Evolutionary conservation across 37 sponge, comb jelly and placozoan species (phyloP), one percentile per base, ranked within the genome.

Genomic region (Cliona cf. orientalis): DNA sequence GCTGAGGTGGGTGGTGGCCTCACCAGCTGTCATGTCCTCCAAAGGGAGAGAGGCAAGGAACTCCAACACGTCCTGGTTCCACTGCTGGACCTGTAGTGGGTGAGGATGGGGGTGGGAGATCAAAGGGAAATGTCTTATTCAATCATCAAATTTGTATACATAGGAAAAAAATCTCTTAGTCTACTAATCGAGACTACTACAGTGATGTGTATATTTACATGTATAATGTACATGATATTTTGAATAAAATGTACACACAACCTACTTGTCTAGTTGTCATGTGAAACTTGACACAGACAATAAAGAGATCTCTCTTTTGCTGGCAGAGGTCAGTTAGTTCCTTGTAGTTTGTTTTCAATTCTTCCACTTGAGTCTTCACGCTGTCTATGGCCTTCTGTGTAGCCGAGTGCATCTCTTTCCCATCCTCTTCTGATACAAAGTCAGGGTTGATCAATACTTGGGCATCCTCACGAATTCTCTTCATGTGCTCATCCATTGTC

Each of bases 291-390:
- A 92, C 84, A 70, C 75, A 79, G 42, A 80, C 77, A 7, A 84
- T 92, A 55, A 65, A 87, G 39, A 87, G 77, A 44, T 92, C 88
- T 38, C 92, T 87, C 81, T 92, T 92, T 46, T 92, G 92, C 69
- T 86, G 91, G 44, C 91, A 91, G 22, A 58, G 70, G 43, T 42
- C 76, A 79, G 74, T 86, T n/a, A 91, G 62, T 23, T 39, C 43
- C 76, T 81, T 49, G 58, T 91, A 82, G 33, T 33, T 78, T n/a
- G 71, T 31, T 7, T 65, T 80, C 31, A 91, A 43, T 3, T 42
- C 46, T 21, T 75, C 45, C 32, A 86, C 28, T 6, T 46, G 36
- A 6, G n/a, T 22, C 26, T 58, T 58, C 32, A 91, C 81, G 7
- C 14, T 41, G 3, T 32, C 42, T 0, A 80, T 37, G 1, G 80